These are phyloP conservation scores for Perithous albicinctus DNA, from an alignment of 2,888 invertebrate genomes.

Conservation along the genomic window DNA sequence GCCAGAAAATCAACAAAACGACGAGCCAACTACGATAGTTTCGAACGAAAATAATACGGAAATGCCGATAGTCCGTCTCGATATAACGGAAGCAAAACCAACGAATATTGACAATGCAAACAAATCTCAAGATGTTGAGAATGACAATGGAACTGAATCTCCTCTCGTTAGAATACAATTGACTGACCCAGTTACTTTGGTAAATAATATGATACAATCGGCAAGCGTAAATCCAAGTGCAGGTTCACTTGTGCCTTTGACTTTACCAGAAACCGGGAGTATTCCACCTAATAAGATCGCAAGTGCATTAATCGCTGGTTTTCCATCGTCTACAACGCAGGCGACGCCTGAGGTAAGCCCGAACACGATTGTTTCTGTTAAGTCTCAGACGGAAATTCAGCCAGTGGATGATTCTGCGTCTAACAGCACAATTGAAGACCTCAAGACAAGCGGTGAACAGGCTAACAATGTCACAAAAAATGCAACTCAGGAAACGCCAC, in stretches of 20 bases:
- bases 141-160: constrained; percentile 69
- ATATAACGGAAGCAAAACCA: constrained; percentile 70
- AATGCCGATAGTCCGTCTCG: constrained; percentile 73
- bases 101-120: constrained; percentile 49
- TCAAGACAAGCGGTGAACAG: constrained; percentile 18
- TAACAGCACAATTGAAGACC: constrained; percentile 17
- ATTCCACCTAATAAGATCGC: constrained; percentile 70
- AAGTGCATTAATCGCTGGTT: constrained; percentile 80
- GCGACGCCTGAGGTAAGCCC: not conserved
- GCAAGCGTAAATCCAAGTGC: constrained; percentile 34
- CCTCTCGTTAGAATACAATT: constrained; percentile 76
- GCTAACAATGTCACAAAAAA: not conserved
- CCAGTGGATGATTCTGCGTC: constrained; percentile 8
- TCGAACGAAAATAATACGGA: constrained; percentile 63
- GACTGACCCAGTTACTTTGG: constrained; percentile 72
- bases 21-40: constrained; percentile 18
- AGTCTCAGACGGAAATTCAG: constrained; percentile 38
- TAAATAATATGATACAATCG: constrained; percentile 76
- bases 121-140: constrained; percentile 51
- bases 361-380: constrained; percentile 18
- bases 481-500: not conserved
- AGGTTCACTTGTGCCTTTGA: constrained; percentile 63
- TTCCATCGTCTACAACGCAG: constrained; percentile 63
- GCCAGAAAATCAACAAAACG: constrained; percentile 10
- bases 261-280: constrained; percentile 68